Base-by-base conservation (phyloP, 1,140 invertebrate genomes). In the Drosophila orosa region DNA sequence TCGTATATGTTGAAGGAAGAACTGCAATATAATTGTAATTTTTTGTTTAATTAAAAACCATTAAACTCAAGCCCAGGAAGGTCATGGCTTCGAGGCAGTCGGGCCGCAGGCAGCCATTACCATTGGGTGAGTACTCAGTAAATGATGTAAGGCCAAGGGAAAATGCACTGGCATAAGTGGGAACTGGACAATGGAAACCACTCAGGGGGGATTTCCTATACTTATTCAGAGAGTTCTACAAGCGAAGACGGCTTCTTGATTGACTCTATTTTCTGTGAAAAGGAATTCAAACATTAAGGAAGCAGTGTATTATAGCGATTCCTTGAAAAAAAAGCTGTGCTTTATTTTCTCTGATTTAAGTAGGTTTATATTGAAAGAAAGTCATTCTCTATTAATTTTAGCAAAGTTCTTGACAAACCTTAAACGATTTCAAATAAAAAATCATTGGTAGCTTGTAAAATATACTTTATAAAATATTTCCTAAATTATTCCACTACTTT, bases 41-140 rank as follows among this genome's bases (percentile, higher is more conserved):
- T 48, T 48, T 44, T 31, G 24, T 42, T 58, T 42, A 74, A 52
- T 54, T 44, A 68, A 62, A 80, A 35, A 44, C 39, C 56, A 69
- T 40, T 42, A 31, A 35, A 60, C 35, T 9, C 27, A 15, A 19
- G 29, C 22, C 15, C 19, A 37, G 25, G 22, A 56, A 60, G 48
- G 54, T 35, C 40, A 76, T 68, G 55, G 33, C 40, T 56, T 31
- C 22, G 12, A 31, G 57, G 57, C 63, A 65, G 58, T 47, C 39
- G 35, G 35, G 15, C 17, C 44, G 33, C 35, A 76, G 44, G 56
- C 66, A 47, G 74, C 52, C 78, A 56, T 48, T 68, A 45, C 31
- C 62, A 57, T 37, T 71, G 69, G 78, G 82, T 85, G 15, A 87
- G 82, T 74, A 45, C 33, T 50, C 12, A 39, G 22, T 35, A 44